Percentiles rank a stretch among this genome's conserved stretches.
Conservation (phyloP, 2,888 invertebrate species). For the Tinea trinotella region DNA sequence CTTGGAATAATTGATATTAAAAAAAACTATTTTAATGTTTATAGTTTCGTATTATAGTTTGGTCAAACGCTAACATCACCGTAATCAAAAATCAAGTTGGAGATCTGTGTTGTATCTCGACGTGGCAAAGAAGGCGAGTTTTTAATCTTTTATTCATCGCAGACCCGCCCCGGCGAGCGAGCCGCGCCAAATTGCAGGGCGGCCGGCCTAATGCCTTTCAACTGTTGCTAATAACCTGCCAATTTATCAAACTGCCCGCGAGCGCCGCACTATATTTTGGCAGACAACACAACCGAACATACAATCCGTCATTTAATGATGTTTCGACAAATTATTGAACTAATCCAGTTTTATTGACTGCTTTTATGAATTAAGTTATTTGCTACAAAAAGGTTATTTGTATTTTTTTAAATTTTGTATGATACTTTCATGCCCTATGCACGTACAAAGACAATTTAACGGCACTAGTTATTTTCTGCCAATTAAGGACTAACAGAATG, state of each 20-base stretch:
- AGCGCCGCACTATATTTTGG: constrained; percentile 31
- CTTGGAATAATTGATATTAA: no score
- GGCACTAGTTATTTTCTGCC: no score
- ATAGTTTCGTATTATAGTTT: no score
- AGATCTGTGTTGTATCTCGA: constrained; percentile 38
- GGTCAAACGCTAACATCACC: not conserved
- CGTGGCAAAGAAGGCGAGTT: constrained; percentile 35
- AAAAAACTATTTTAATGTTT: no score
- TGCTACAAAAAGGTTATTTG: no score
- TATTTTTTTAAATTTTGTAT: no score
- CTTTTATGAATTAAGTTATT: no score
- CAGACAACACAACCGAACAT: not conserved
- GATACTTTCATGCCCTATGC: no score
- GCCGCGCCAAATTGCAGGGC: constrained; percentile 65
- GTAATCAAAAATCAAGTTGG: constrained; percentile 9
- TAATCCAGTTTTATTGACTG: not conserved
- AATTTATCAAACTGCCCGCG: constrained; percentile 65
- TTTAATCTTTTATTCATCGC: constrained; percentile 63
- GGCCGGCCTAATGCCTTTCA: constrained; percentile 69
- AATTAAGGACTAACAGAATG: no score
- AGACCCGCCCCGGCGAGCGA: constrained; percentile 28
- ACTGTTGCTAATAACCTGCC: constrained; percentile 73
- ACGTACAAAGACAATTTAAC: no score
- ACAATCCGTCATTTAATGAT: constrained; percentile 13
- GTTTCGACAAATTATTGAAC: constrained; percentile 9